These are phyloP conservation scores for Poeciliopsis turrubarensis DNA, from an alignment of 2,113 vertebrate species.

Conservation along the genomic window DNA sequence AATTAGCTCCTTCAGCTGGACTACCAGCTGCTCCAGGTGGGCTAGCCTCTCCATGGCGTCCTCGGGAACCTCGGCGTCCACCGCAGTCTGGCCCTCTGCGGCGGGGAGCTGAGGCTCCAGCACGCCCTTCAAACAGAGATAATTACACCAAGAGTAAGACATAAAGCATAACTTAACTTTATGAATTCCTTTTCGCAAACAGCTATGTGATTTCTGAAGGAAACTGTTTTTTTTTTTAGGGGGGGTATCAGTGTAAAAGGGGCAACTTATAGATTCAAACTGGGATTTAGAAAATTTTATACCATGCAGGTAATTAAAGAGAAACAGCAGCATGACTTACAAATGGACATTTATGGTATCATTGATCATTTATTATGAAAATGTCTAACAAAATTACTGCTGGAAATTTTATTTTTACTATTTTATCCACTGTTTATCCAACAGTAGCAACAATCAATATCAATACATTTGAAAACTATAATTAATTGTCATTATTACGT, in stretches of 20 bases:
- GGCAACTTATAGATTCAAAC: background rate
- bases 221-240: background rate
- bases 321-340: no score
- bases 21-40: conserved; percentile 87
- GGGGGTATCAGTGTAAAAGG: background rate
- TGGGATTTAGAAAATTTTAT: no score
- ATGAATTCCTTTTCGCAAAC: background rate
- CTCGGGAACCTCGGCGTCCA: conserved; percentile 69
- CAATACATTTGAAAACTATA: no score
- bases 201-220: no score
- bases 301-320: no score
- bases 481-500: no score
- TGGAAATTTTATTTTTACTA: no score
- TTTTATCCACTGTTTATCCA: no score
- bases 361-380: no score
- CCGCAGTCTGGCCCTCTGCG: conserved; percentile 40
- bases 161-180: background rate
- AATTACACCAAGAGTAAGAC: background rate
- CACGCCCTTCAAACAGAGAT: conserved; percentile 66
- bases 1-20: conserved; percentile 89
- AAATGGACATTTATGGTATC: no score
- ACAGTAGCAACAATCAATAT: no score
- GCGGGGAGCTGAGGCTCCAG: conserved; percentile 67
- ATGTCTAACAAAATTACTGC: no score
- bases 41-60: conserved; percentile 85